Evolutionary conservation across 2,888 invertebrate species (phyloP), one percentile per base, ranked within the genome.

Genomic region (Scelioninae gen. 2): DNA sequence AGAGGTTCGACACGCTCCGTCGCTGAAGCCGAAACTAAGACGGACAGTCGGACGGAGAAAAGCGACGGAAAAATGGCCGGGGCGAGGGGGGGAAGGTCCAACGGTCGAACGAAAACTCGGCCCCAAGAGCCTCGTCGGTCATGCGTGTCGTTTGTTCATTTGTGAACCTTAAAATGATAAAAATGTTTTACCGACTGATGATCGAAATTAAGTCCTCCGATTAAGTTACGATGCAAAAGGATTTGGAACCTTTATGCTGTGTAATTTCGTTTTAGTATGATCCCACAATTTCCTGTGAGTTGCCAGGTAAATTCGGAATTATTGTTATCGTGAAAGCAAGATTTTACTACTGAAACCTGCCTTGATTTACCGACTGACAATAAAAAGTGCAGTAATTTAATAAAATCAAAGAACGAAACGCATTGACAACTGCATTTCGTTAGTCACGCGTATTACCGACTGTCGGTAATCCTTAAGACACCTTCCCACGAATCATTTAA

Each of bases 1-100:
- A 76, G 77, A 78, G 78, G 76, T 78, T 80, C 78, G 78, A 81
- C 78, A 77, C 76, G 76, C 64, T 76, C 75, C 72, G 72, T 74
- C 73, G 73, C 75, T 74, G 60, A 73, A 71, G 63, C 60, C 48
- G 7, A 58, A 61, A 70, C 53, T 55, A 65, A 65, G 58, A 65
- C 43, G 28, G 43, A 48, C 68, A 60, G 22, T 13, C 13, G 19
- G 45, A 33, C 22, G 48, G 48, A 55, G 52, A 46, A 55, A 65
- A 46, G 50, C n/a, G 58, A 53, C 52, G 55, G 41, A 76, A 77
- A 75, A 79, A 68, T 70, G 74, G 58, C 11, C 43, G 9, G 33
- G 11, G 10, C 53, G 3, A 72, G 35, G 43, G 22, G 11, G 10
- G 58, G 3, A 72, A 46, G 43, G 22, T 4, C 7, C 45, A 13